Evolutionary conservation across 2,888 invertebrate species (phyloP), one percentile per base, ranked within the genome.

Genomic region (Coleophora flavipennella): DNA sequence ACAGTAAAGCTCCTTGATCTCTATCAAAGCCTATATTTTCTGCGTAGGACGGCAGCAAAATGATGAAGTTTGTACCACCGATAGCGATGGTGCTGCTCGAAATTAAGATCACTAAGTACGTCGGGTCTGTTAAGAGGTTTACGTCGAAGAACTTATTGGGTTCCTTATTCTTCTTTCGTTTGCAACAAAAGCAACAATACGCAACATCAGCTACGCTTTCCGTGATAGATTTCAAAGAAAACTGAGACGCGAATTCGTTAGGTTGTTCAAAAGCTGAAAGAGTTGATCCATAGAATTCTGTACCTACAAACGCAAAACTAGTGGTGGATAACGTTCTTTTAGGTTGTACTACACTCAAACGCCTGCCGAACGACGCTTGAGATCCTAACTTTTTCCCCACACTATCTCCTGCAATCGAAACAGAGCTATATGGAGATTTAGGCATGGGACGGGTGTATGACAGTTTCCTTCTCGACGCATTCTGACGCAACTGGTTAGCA

Each of bases 11-110:
- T 0, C 92, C 90, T 53, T 86, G 76, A 0, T 88, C 87, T 55
- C 92, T 92, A 57, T 91, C 89, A 55, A 91, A 94, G 0, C 89
- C 89, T 25, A 94, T 76, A 4, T 87, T 86, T 33, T 89, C 77
- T 0, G 94, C 94, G 57, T 93, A 93, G 0, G 91, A 88, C 2
- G 95, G 94, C 48, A 95, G 73, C 1, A 94, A 62, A 31, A 95
- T 94, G n/a, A 94, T 91, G 53, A 95, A 94, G 66, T 95, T 95
- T 0, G 94, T 94, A 51, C 94, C 94, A 26, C 94, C 92, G 42
- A 95, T 92, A 3, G 94, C 95, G 34, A 93, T 94, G 0, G 94
- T 93, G 34, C 92, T 93, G 56, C 93, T 93, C 0, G 94, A 94
- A 43, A 94, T 87, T 7, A 95, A 67, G 38, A 95, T 93, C 0